Evolutionary conservation across 2,888 invertebrate species (phyloP), one percentile per base, ranked within the genome.

Genomic region (Microctonus aethiopoides): DNA sequence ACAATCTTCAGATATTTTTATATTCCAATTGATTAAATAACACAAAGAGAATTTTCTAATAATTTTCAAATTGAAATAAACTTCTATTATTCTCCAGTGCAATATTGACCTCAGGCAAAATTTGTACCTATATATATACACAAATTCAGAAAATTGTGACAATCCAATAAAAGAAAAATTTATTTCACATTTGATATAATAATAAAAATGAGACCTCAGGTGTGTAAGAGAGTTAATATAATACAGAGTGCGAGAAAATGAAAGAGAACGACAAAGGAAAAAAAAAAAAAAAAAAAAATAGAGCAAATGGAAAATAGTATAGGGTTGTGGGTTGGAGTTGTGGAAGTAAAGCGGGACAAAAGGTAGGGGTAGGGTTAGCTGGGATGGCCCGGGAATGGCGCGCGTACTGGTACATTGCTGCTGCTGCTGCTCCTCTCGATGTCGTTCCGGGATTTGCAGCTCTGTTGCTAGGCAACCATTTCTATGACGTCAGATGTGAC

Each of bases 391-490:
- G 79, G 80, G 79, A 74, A 75, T 75, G 77, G 59, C 69, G 69
- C 64, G 68, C 64, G 61, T 59, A 34, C 36, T 59, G 20, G 9
- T 34, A n/a, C n/a, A 24, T 5, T 54, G 11, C 9, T 54, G 22
- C 20, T 54, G 2, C 29, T 68, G 39, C 68, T 41, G 29, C 26
- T 60, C 46, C 41, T 56, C 63, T 36, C n/a, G 54, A 67, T 76
- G 77, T 76, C 77, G 80, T 78, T 74, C 80, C 74, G 79, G 82
- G 81, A 81, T 81, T 81, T 81, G 80, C 80, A 75, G 75, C 76
- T 67, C 71, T 76, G 82, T 82, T 81, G 80, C 77, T 75, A 76
- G 75, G 83, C 79, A 62, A 83, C 81, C 71, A 71, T 71, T 72
- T 68, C 62, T 65, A 74, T 79, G 78, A 80, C 80, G 78, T 78